phyloP scores from a whole-genome alignment of 2,888 invertebrate genomes.

The Koerneria pararmatus region DNA sequence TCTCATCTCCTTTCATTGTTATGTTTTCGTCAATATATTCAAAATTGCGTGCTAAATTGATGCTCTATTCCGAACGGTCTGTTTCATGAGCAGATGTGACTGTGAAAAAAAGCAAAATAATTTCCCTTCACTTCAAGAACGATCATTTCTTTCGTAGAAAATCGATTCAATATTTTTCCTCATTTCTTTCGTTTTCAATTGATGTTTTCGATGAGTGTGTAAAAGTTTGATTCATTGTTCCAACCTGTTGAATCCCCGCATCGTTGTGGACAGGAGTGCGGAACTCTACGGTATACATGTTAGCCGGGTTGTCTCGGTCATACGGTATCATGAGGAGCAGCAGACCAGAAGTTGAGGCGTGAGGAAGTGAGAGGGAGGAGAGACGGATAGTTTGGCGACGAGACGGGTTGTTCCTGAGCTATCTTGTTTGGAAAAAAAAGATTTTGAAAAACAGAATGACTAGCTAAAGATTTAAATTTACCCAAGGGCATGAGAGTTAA shows the following conservation, averaged over 20 bases:
- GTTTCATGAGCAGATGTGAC: too few relatives aligned
- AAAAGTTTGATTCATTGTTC: background rate
- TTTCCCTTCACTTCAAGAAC: too few relatives aligned
- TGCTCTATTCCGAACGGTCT: too few relatives aligned
- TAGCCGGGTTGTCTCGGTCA: constrained; percentile 51
- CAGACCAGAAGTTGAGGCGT: constrained; percentile 40
- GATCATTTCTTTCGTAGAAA: too few relatives aligned
- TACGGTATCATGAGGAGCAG: constrained; percentile 50
- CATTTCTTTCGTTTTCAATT: background rate
- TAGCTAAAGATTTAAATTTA: background rate
- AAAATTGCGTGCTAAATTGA: too few relatives aligned
- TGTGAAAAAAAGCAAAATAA: too few relatives aligned
- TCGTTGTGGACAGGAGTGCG: constrained; percentile 47
- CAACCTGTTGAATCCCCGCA: constrained; percentile 41
- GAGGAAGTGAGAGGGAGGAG: constrained; percentile 48
- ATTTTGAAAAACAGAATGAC: background rate
- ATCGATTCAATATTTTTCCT: too few relatives aligned
- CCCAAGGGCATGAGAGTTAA: too few relatives aligned
- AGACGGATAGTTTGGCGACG: constrained; percentile 41
- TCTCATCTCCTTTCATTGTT: too few relatives aligned
- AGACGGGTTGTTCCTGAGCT: background rate
- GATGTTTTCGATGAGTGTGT: background rate
- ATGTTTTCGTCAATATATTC: too few relatives aligned
- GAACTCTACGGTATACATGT: constrained; percentile 54
- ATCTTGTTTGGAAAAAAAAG: background rate